Evolutionary conservation across 2,888 invertebrate species (phyloP).

Genomic region (Amblyteles armatorius): DNA sequence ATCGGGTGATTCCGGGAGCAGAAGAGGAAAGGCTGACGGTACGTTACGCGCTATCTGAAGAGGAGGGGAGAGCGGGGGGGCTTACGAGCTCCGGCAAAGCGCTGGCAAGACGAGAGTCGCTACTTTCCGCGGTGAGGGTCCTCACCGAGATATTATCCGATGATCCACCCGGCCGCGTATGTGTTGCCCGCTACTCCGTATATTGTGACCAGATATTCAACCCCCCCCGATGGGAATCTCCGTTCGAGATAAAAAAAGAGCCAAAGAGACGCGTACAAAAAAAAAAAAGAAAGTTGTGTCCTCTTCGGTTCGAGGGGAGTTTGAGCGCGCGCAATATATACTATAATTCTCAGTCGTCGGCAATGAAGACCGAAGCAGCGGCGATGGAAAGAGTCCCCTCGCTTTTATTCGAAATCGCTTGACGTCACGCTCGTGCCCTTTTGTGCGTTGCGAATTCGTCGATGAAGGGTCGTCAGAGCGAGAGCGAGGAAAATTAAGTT

Average conservation of each 20-base stretch:
- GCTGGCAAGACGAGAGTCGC: neutral
- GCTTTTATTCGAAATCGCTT: neutral
- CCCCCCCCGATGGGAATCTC: neutral
- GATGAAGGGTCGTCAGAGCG: neutral
- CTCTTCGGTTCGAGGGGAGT: no score
- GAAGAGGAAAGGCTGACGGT: neutral
- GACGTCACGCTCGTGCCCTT: neutral
- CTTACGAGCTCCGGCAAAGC: neutral
- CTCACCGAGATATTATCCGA: conserved; percentile 6
- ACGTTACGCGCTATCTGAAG: neutral
- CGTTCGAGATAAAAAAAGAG: no score
- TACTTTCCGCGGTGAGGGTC: neutral
- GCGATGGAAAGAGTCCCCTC: neutral
- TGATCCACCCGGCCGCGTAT: neutral
- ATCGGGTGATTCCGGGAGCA: neutral
- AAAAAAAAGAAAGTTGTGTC: neutral
- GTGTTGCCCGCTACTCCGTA: neutral
- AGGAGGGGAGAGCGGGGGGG: neutral
- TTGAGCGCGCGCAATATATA: no score
- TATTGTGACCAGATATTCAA: neutral
- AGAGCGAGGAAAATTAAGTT: neutral
- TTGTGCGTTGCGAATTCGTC: neutral
- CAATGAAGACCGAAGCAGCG: no score
- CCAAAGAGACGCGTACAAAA: no score
- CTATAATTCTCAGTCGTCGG: no score